Evolutionary conservation across 1,140 invertebrate species (phyloP).

Genomic region (Thalassaphorura encarpata): DNA sequence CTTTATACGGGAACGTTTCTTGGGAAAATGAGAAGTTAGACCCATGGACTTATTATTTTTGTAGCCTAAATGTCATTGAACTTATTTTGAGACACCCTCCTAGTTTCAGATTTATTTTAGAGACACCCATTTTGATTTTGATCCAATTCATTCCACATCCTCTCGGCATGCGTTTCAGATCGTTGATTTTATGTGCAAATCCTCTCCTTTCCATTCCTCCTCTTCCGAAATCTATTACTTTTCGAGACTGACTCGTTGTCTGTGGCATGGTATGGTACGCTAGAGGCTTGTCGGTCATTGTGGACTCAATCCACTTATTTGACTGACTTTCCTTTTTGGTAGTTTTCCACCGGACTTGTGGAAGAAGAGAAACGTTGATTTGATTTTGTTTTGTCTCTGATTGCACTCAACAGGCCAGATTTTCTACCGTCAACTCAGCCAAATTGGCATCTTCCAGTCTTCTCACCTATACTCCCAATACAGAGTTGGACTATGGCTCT

Average conservation of each 20-base stretch:
- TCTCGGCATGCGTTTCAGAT: too few relatives aligned
- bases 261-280: neutral
- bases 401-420: constrained; percentile 34
- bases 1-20: too few relatives aligned
- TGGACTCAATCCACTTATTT: neutral
- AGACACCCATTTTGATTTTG: too few relatives aligned
- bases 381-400: neutral
- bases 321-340: neutral
- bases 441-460: constrained; percentile 44
- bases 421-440: constrained; percentile 41
- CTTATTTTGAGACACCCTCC: too few relatives aligned
- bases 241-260: neutral
- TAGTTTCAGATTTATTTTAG: too few relatives aligned
- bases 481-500: constrained; percentile 62
- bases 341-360: neutral
- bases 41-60: too few relatives aligned
- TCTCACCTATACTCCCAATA: constrained; percentile 65
- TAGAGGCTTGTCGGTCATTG: neutral
- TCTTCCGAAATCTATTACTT: neutral
- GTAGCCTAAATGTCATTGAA: too few relatives aligned
- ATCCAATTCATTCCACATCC: too few relatives aligned
- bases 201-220: neutral
- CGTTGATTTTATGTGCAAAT: too few relatives aligned
- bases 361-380: neutral
- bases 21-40: too few relatives aligned